These are phyloP conservation scores for Castor canadensis DNA, from an alignment of 2,113 vertebrate species.

Conservation along the genomic window DNA sequence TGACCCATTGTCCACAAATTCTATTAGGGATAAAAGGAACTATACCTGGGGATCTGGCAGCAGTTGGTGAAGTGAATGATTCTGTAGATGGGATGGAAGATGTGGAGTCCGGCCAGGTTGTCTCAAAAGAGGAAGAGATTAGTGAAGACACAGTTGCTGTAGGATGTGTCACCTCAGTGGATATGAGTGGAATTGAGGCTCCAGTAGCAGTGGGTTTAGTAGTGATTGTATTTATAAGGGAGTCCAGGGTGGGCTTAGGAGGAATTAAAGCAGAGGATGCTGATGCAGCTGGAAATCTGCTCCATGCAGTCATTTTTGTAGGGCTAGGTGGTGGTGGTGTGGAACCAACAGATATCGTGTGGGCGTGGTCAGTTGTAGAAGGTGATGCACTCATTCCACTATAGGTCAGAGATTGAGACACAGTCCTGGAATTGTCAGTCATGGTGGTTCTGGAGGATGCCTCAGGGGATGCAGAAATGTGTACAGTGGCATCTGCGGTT, in stretches of 20 bases:
- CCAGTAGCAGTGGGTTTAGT: not conserved
- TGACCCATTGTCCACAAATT: not conserved
- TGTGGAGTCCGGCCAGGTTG: not conserved
- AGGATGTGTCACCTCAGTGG: not conserved
- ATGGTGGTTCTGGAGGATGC: constrained; percentile 1
- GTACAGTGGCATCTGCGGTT: not conserved
- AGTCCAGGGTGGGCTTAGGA: not conserved
- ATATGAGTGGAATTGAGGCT: not conserved
- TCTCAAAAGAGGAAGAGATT: constrained; percentile 43
- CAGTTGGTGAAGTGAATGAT: not conserved
- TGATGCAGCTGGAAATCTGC: constrained; percentile 3
- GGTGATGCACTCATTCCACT: not conserved
- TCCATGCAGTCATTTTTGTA: constrained; percentile 6
- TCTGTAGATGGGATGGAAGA: constrained; percentile 35
- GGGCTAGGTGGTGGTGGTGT: not conserved
- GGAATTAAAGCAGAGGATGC: not conserved
- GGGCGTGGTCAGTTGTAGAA: not conserved
- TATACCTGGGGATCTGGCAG: constrained; percentile 16
- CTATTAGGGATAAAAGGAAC: not conserved
- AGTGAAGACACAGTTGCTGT: constrained; percentile 17
- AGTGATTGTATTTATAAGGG: constrained; percentile 8
- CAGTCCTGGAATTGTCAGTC: constrained; percentile 3
- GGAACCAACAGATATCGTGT: not conserved
- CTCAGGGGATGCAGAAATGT: not conserved
- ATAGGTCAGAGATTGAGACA: constrained; percentile 1